Conservation (phyloP, 2,888 invertebrate species). For the Limenitis arthemis region DNA sequence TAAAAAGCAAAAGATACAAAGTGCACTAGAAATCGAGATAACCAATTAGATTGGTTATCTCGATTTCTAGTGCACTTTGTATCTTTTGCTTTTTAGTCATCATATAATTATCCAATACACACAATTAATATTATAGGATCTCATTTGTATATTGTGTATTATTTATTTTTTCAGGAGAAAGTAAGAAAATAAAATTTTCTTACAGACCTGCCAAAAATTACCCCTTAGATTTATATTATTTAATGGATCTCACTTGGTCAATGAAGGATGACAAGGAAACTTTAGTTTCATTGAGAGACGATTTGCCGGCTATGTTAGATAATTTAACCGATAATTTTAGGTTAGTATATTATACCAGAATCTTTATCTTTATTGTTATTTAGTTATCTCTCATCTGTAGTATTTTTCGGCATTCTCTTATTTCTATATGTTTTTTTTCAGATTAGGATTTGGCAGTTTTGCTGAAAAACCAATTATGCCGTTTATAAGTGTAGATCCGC, state of each 20-base stretch:
- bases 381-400: not conserved
- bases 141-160: not conserved
- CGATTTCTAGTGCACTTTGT: no score
- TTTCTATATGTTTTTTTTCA: conserved; percentile 26
- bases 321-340: conserved; percentile 81
- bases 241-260: conserved; percentile 93
- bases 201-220: conserved; percentile 88
- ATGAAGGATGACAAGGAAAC: conserved; percentile 91
- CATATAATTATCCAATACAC: not conserved
- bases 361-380: no score
- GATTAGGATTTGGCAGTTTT: conserved; percentile 82
- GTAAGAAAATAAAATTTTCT: conserved; percentile 73
- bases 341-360: conserved; percentile 30
- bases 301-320: conserved; percentile 71
- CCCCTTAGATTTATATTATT: conserved; percentile 88
- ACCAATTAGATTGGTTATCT: no score
- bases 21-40: no score
- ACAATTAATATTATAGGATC: not conserved
- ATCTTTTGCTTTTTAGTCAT: no score
- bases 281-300: conserved; percentile 76
- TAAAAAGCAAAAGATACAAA: no score
- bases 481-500: conserved; percentile 69
- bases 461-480: conserved; percentile 87
- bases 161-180: conserved; percentile 62
- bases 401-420: not conserved